Base-by-base conservation (phyloP, 2,113 vertebrate genomes). In the Shinisaurus crocodilurus region DNA sequence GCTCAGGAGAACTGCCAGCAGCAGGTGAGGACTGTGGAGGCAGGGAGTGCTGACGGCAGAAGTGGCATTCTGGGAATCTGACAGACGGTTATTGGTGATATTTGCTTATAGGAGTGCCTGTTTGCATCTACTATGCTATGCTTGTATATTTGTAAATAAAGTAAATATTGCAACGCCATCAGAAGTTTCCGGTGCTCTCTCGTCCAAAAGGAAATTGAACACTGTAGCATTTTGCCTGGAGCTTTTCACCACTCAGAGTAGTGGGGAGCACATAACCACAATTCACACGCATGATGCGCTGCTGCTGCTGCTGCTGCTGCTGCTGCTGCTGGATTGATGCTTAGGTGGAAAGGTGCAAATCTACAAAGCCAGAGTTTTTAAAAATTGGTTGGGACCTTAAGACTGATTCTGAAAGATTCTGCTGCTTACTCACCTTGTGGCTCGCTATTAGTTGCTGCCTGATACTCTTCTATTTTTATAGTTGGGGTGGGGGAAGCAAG, bases 71-170 rank as follows among this genome's bases (percentile, higher is more conserved):
- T 50, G 18, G 10, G 43, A 72, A 45, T 85, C 65, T 50, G 65
- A 50, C 65, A 48, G 45, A n/a, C 20, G 16, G 45, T 86, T 48
- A 32, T 34, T n/a, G 37, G 82, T 67, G 57, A n/a, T 50, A 54
- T 86, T 72, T 86, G 43, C 43, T 86, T 72, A 72, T 45, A 86
- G 67, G 45, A 50, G 67, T 86, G 84, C 13, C 82, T 86, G 27
- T 86, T 86, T 86, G 84, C 84, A 9, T 72, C 34, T 45, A 50
- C 29, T 72, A 29, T n/a, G 45, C 29, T 72, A 65, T 85, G 34
- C 15, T 32, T 54, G 12, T 32, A 10, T 23, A 23, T 85, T 85
- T 70, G 43, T 18, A 48, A 85, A 50, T 72, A 50, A 86, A 84
- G 43, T 32, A 48, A 72, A 50, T 45, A 72, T 50, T 48, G 29